Evolutionary conservation across 2,797 vertebrate species (phyloP), one percentile per base, ranked within the genome.

Genomic region (Netta rufina): DNA sequence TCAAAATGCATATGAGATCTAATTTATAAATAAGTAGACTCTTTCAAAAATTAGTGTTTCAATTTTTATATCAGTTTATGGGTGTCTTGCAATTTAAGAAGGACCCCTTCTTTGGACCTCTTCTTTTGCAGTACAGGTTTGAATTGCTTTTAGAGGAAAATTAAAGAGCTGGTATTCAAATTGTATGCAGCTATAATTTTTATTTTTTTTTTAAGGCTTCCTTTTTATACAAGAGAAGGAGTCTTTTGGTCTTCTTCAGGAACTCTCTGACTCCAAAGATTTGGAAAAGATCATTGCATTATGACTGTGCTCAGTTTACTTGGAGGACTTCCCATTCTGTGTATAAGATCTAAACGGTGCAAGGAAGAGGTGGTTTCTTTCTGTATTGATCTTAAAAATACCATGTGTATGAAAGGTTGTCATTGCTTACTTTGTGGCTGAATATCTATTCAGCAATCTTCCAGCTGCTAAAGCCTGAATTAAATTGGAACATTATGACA

Each of bases 371-470:
- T 2, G 6, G 8, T 13, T 27, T 30, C 10, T 75, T 67, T 90
- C 22, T 60, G 16, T 51, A 18, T 71, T 38, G 18, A n/a, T 61
- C 53, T 56, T 75, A 32, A 82, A 71, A 87, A 41, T 38, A 56
- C 13, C 4, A 1, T 13, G 4, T 20, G 21, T 0, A 0, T 62
- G 12, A 45, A 51, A 81, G 25, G 18, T 13, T 41, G 27, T 47
- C 15, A 32, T 16, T 74, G 7, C 6, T 4, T 87, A 10, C 69
- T 66, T 73, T 61, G 27, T 74, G 33, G 7, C 13, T 56, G n/a
- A 67, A 51, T 17, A 79, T 24, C 6, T 79, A 64, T 1, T 22
- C 24, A 60, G 43, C 70, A 72, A 43, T 2, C 9, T 75, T 78
- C 20, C 16, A 30, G 15, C 33, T 85, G 20, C 20, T 73, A 36